Evolutionary conservation across 2,797 vertebrate species (phyloP).

Genomic region (Tadarida brasiliensis): DNA sequence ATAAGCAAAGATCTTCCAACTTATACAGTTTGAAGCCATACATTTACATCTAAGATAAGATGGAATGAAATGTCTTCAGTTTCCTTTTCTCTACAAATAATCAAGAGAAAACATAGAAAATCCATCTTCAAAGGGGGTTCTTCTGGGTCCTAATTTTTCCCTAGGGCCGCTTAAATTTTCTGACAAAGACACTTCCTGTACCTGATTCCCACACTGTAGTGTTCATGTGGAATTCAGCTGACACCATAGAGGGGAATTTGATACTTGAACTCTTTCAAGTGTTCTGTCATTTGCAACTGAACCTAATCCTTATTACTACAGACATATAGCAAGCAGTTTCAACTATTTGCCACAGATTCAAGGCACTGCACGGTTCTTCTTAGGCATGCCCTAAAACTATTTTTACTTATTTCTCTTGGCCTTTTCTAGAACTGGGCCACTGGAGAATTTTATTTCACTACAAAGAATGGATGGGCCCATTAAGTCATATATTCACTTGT

Average conservation of each 20-base stretch:
- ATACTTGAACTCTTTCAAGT: not conserved
- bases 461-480: not conserved
- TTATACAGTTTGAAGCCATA: not conserved
- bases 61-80: not conserved
- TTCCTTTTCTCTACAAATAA: not conserved
- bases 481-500: not conserved
- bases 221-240: not conserved
- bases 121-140: not conserved
- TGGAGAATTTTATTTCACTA: constrained; percentile 45
- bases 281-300: not conserved
- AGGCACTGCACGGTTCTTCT: not conserved
- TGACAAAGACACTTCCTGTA: not conserved
- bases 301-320: not conserved
- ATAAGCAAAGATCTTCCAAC: not conserved
- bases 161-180: not conserved
- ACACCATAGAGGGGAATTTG: not conserved
- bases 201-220: not conserved
- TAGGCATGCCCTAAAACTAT: not conserved
- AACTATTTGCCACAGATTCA: not conserved
- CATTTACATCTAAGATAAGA: not conserved
- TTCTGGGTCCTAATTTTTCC: not conserved
- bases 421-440: not conserved
- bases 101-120: constrained; percentile 31
- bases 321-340: not conserved
- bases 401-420: not conserved